Evolutionary conservation across 2,797 vertebrate species (phyloP).

Genomic region (Falco novaeseelandiae): DNA sequence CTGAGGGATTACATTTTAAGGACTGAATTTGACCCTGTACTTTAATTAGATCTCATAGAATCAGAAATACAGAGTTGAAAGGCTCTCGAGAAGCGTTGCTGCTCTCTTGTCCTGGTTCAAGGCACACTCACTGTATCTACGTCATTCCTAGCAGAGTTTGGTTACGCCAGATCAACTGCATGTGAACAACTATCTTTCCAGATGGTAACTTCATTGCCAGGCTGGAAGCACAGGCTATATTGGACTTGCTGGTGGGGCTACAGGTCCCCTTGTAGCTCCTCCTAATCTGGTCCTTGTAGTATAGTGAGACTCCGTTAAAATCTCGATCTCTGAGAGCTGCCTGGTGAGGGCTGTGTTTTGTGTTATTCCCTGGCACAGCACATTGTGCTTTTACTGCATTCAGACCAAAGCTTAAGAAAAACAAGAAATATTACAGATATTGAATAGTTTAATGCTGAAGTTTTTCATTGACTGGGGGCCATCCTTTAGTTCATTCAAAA

Average conservation of each 20-base stretch:
- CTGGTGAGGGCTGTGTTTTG: background rate
- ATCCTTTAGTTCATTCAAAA: slow-evolving; percentile 4
- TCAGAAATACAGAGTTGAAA: background rate
- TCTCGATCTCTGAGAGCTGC: rapidly evolving
- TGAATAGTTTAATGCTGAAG: background rate
- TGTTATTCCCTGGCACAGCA: background rate
- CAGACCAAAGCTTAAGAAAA: background rate
- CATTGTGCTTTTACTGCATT: background rate
- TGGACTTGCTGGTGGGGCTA: background rate
- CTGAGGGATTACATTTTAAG: background rate
- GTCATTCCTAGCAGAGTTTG: background rate
- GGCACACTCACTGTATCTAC: background rate
- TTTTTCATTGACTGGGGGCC: background rate
- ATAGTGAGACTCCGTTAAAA: background rate
- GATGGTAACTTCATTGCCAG: background rate
- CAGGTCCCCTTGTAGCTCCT: background rate
- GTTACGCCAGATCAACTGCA: background rate
- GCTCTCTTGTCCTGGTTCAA: background rate
- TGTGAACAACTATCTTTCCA: background rate
- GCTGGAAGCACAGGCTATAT: background rate
- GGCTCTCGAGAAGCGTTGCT: background rate
- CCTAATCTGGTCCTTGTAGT: background rate
- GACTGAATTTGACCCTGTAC: background rate
- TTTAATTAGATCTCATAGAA: background rate
- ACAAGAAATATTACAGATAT: background rate